Evolutionary conservation across 2,888 invertebrate genomes (phyloP).

Genomic region (Drosophila hamatofila): DNA sequence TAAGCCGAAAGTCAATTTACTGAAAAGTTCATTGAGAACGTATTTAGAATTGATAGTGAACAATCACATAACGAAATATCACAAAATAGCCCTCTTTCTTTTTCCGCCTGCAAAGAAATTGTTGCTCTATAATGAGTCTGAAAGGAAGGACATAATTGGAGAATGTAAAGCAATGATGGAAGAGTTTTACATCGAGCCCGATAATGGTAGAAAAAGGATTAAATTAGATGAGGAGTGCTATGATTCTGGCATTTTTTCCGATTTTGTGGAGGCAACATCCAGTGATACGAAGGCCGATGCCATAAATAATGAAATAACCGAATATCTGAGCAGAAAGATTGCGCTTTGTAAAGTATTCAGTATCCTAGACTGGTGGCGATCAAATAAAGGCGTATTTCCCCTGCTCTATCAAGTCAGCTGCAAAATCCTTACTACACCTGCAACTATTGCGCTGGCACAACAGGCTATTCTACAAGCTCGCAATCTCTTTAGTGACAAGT

Average conservation of each 20-base stretch:
- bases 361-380: slow-evolving; percentile 28
- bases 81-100: slow-evolving; percentile 23
- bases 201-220: neutral
- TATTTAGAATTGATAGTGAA: slow-evolving; percentile 9
- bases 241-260: neutral
- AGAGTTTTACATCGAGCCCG: neutral
- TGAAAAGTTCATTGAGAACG: slow-evolving; percentile 5
- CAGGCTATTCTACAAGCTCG: slow-evolving; percentile 14
- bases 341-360: slow-evolving; percentile 1
- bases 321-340: slow-evolving; percentile 19
- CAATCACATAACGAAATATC: slow-evolving; percentile 20
- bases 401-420: slow-evolving; percentile 29
- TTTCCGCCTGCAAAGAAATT: slow-evolving; percentile 16
- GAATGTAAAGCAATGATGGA: slow-evolving; percentile 1
- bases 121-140: neutral
- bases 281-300: slow-evolving; percentile 1
- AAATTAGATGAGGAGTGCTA: neutral
- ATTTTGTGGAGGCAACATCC: neutral
- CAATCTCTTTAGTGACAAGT: neutral
- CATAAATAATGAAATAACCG: slow-evolving; percentile 21
- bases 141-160: neutral
- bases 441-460: neutral
- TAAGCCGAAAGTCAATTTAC: neutral
- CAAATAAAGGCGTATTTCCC: slow-evolving; percentile 22
- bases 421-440: slow-evolving; percentile 30